These are phyloP conservation scores for Psittacula echo DNA, from an alignment of 2,797 vertebrate genomes.

Conservation along the genomic window DNA sequence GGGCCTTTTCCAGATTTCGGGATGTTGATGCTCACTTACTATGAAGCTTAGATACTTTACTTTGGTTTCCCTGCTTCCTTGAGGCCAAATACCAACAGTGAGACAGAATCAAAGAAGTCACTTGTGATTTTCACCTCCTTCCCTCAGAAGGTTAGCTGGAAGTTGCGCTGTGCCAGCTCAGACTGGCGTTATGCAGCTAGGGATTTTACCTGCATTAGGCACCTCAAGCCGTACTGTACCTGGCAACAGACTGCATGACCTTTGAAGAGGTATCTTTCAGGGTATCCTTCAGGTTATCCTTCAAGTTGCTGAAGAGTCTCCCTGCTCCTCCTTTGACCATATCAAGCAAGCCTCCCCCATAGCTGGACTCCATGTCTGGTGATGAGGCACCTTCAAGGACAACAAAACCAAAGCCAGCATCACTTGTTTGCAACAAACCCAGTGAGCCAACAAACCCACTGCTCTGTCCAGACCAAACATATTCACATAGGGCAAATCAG, in stretches of 20 bases:
- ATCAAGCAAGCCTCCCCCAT: slow-evolving; percentile 93
- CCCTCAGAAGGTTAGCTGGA: neutral
- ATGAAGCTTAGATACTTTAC: neutral
- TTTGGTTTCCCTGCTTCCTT: neutral
- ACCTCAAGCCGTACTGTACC: slow-evolving; percentile 78
- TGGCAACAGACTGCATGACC: slow-evolving; percentile 98
- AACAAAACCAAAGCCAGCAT: neutral
- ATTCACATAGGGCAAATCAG: fast-evolving
- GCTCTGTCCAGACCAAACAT: neutral
- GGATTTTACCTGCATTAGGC: neutral
- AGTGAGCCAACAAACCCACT: neutral
- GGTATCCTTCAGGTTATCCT: slow-evolving; percentile 98
- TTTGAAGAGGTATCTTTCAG: slow-evolving; percentile 98
- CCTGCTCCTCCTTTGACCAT: slow-evolving; percentile 99
- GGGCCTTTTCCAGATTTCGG: neutral
- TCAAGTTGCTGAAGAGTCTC: slow-evolving; percentile 97
- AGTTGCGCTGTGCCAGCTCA: neutral
- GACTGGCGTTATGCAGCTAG: neutral
- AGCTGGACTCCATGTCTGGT: slow-evolving; percentile 93
- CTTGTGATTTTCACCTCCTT: neutral
- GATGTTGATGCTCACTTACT: neutral
- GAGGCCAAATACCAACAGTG: neutral
- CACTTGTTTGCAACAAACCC: neutral
- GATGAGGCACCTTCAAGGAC: slow-evolving; percentile 78
- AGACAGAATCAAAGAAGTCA: neutral